Evolutionary conservation across 2,113 vertebrate species (phyloP).

Genomic region (Tragelaphus buxtoni): DNA sequence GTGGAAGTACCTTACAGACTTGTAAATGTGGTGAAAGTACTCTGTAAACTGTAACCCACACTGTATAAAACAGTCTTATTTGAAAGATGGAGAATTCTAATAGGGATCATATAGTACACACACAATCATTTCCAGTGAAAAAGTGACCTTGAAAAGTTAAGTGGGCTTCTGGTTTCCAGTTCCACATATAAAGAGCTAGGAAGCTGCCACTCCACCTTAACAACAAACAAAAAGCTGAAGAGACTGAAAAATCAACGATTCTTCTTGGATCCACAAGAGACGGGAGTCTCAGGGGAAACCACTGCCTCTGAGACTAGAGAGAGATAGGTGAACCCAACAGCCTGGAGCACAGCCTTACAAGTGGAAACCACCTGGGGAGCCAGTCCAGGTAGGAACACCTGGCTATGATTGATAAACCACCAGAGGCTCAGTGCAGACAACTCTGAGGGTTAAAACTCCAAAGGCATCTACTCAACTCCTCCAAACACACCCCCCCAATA

Average conservation of each 20-base stretch:
- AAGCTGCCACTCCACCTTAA: not conserved
- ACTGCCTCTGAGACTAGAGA: not conserved
- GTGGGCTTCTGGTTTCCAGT: not conserved
- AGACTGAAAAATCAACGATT: not conserved
- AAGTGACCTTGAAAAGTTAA: not conserved
- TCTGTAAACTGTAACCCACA: not conserved
- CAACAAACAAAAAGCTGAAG: not conserved
- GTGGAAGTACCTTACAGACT: not conserved
- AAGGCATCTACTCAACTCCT: not conserved
- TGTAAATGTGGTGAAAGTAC: not conserved
- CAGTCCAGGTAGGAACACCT: not conserved
- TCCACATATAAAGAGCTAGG: not conserved
- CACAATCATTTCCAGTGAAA: not conserved
- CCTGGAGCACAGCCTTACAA: not conserved
- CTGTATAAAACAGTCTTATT: not conserved
- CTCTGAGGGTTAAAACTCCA: not conserved
- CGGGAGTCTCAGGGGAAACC: not conserved
- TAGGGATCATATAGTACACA: not conserved
- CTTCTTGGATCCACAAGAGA: not conserved
- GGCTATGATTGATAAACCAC: not conserved
- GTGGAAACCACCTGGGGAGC: not conserved
- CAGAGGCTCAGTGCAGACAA: not conserved
- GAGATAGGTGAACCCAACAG: not conserved
- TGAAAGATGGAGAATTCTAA: not conserved
- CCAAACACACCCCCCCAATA: not conserved